A percentile compares a stretch with the other conserved stretches of the same genome.
phyloP scores from a whole-genome alignment of 1,140 invertebrate genomes.

The Magallana angulata region DNA sequence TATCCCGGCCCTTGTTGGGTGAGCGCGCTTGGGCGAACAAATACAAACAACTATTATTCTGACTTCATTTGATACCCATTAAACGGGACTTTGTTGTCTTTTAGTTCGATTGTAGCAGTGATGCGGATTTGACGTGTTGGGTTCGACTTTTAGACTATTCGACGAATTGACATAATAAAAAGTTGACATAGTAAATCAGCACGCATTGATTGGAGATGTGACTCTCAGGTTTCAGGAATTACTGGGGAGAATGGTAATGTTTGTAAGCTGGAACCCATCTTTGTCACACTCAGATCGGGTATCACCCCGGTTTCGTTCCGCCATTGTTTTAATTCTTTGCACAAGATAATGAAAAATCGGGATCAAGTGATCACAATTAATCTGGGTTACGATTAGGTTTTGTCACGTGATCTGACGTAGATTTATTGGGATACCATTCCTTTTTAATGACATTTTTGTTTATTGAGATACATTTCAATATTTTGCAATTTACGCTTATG shows the following conservation, averaged over 20 bases:
- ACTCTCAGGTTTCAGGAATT: slow-evolving; percentile 6
- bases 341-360: slow-evolving; percentile 25
- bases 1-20: slow-evolving; percentile 14
- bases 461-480: too few relatives aligned
- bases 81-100: slow-evolving; percentile 37
- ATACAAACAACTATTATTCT: slow-evolving; percentile 28
- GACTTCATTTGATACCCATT: slow-evolving; percentile 34
- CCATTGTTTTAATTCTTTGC: slow-evolving; percentile 23
- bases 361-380: slow-evolving; percentile 16
- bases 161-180: slow-evolving; percentile 20
- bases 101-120: slow-evolving; percentile 18
- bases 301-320: not conserved
- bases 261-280: not conserved
- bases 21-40: slow-evolving; percentile 7
- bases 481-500: too few relatives aligned
- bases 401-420: not conserved
- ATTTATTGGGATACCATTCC: not conserved
- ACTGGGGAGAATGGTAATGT: not conserved
- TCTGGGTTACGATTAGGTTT: not conserved
- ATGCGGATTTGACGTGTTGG: slow-evolving; percentile 21
- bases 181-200: slow-evolving; percentile 30
- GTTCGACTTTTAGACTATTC: slow-evolving; percentile 37
- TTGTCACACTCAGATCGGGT: not conserved
- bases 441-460: not conserved
- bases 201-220: not conserved